These are phyloP conservation scores for Malurus melanocephalus DNA, from an alignment of 2,113 vertebrate genomes.

Conservation along the genomic window DNA sequence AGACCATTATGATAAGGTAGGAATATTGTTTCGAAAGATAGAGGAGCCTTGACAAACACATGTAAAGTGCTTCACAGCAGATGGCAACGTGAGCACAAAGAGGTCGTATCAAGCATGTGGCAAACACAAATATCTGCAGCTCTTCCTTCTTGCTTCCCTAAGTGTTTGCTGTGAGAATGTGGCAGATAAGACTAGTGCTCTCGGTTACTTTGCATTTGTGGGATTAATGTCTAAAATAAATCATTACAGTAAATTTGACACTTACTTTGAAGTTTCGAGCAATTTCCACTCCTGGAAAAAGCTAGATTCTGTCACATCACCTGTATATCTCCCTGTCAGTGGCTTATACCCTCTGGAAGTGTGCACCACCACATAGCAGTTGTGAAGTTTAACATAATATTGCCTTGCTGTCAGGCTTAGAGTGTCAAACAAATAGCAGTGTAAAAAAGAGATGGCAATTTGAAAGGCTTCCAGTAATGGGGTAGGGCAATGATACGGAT, in stretches of 20 bases:
- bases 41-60: not conserved
- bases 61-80: not conserved
- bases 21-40: not conserved
- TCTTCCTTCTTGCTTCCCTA: not conserved
- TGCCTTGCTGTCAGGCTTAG: not conserved
- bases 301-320: not conserved
- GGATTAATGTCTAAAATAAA: not conserved
- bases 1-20: not conserved
- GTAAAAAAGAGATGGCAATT: not conserved
- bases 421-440: not conserved
- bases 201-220: not conserved
- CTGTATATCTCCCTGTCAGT: not conserved
- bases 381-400: not conserved
- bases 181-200: not conserved
- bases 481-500: not conserved
- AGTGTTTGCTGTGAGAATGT: not conserved
- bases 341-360: not conserved
- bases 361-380: not conserved
- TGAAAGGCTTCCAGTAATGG: not conserved
- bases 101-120: not conserved
- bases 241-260: not conserved
- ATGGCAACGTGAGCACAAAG: not conserved
- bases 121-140: not conserved
- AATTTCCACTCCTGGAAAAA: not conserved
- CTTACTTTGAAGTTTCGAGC: not conserved